Conservation (phyloP, 2,113 vertebrate species). For the Geothlypis trichas region DNA sequence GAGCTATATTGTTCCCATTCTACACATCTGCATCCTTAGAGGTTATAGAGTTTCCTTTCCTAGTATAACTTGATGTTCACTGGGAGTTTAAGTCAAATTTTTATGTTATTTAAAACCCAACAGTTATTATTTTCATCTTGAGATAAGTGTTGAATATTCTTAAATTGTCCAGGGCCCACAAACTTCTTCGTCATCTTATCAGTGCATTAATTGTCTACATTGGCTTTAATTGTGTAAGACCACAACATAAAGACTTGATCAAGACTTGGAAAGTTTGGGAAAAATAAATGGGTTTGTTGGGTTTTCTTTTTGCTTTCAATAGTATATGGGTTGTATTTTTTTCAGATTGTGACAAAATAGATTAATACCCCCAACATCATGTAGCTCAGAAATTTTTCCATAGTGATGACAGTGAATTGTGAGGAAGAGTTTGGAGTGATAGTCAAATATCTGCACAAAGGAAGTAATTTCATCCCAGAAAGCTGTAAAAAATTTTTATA, state of each 20-base stretch:
- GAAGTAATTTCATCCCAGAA: not conserved
- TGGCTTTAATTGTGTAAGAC: not conserved
- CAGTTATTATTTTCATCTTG: not conserved
- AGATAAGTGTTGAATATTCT: not conserved
- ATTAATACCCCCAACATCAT: not conserved
- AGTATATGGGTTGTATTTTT: not conserved
- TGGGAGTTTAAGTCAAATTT: not conserved
- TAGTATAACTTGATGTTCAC: not conserved
- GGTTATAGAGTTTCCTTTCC: not conserved
- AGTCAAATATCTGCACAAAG: not conserved
- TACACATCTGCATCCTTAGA: not conserved
- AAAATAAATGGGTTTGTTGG: not conserved
- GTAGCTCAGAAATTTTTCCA: not conserved
- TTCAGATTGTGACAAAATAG: not conserved
- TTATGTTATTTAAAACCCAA: not conserved
- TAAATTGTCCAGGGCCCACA: not conserved
- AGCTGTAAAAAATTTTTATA: not conserved
- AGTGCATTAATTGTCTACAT: not conserved
- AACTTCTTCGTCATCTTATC: not conserved
- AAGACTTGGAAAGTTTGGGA: not conserved
- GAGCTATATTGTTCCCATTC: not conserved
- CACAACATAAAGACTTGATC: not conserved
- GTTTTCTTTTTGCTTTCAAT: not conserved
- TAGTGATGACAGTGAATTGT: not conserved
- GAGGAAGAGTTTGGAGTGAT: not conserved